Evolutionary conservation across 53 echinoderm and acorn worm genomes (phyloP).

Genomic region (Holothuria leucospilota): DNA sequence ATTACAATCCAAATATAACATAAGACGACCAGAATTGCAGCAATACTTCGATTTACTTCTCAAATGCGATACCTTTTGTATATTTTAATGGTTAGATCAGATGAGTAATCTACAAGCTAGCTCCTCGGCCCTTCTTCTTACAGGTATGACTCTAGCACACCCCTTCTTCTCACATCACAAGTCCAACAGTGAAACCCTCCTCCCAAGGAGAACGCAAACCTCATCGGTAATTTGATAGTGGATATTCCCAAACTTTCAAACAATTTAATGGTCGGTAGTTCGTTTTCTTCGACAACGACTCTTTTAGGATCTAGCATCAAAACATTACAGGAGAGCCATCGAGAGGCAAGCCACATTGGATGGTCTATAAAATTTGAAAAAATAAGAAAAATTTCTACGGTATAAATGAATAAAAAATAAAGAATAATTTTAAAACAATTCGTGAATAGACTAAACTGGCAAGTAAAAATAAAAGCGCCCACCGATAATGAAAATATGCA

Average conservation of each 20-base stretch:
- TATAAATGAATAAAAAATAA: background rate
- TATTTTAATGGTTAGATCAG: too few species aligned
- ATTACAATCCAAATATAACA: too few species aligned
- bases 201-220: conserved; percentile 84
- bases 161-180: conserved; percentile 75
- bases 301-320: conserved; percentile 90
- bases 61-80: too few species aligned
- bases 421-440: background rate
- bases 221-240: conserved; percentile 72
- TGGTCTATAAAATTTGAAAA: conserved; percentile 54
- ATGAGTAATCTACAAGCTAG: too few species aligned
- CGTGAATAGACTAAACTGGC: too few species aligned
- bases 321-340: conserved; percentile 93
- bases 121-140: background rate
- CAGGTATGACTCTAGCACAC: conserved; percentile 78
- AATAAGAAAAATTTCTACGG: background rate
- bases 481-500: too few species aligned
- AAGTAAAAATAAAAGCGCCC: too few species aligned
- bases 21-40: too few species aligned
- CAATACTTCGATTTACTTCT: too few species aligned
- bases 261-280: conserved; percentile 78
- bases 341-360: conserved; percentile 91
- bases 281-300: conserved; percentile 77
- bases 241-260: conserved; percentile 77
- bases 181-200: conserved; percentile 99